Evolutionary conservation across 2,113 vertebrate species (phyloP), one percentile per base, ranked within the genome.

Genomic region (Dissostichus mawsoni): DNA sequence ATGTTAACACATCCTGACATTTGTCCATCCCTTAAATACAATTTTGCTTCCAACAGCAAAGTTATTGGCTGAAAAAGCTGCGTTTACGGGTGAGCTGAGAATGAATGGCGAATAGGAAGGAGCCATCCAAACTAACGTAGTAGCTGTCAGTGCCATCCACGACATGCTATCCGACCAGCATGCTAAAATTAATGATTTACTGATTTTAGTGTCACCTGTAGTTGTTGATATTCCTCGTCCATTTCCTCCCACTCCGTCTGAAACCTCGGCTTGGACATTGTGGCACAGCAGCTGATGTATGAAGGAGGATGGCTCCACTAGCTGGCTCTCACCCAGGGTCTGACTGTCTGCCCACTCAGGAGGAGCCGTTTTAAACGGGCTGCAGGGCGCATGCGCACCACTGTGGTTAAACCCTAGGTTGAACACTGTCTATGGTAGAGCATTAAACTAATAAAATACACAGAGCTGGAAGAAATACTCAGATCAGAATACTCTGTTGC

Each of bases 221-320:
- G 88, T 85, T 97, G 96, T 90, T 96, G 96, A 89, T 97, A 97
- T 90, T 97, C 97, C 74, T 92, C 90, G 17, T 98, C 97, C 72
- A 98, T 96, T 87, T 97, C 96, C 14, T 90, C 89, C 97, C 96
- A 97, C 87, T 97, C 97, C 63, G 86, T 89, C 84, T 92, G 92
- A 85, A 95, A 96, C 72, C 89, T 93, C 79, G 94, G 94, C 84
- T 94, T 91, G 89, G 95, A 90, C 94, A 95, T 96, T 52, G 79
- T 90, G 62, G 51, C 5, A 2, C n/a, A 48, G 57, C 6, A 7
- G 74, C 59, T 25, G 73, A 33, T 76, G 57, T 8, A 8, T 20
- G 8, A 29, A 67, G 74, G 69, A 67, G 41, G 41, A 48, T 50
- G 61, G 76, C 25, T 68, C 25, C 47, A 25, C 76, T 17, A 51